These are phyloP conservation scores for Gobionotothen gibberifrons DNA, from an alignment of 2,797 vertebrate species.

Conservation along the genomic window DNA sequence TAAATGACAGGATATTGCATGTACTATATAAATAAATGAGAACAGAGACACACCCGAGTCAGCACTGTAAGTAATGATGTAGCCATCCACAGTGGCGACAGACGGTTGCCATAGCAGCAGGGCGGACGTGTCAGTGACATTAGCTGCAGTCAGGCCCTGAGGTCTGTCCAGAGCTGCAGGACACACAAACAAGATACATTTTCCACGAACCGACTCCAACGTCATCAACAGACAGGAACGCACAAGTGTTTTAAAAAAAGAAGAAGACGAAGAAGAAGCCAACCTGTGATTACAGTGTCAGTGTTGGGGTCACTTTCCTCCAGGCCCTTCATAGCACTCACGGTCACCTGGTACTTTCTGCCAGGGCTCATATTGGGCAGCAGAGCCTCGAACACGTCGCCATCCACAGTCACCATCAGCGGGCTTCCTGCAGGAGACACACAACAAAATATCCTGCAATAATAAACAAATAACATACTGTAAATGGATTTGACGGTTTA, in stretches of 20 bases:
- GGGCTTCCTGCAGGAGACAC: constrained; percentile 81
- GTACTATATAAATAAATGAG: not conserved
- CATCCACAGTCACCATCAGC: constrained; percentile 84
- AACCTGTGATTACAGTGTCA: constrained; percentile 90
- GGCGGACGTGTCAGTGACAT: constrained; percentile 91
- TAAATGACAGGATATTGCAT: not conserved
- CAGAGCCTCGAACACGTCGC: constrained; percentile 81
- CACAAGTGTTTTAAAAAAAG: not conserved
- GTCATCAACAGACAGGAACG: not conserved
- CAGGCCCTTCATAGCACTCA: constrained; percentile 90
- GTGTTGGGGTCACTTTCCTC: constrained; percentile 93
- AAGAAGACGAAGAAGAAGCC: not conserved
- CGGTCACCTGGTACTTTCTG: constrained; percentile 87
- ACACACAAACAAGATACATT: constrained; percentile 24
- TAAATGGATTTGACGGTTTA: no score
- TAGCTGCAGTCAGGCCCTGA: constrained; percentile 84
- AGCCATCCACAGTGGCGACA: constrained; percentile 90
- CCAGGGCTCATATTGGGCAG: constrained; percentile 88
- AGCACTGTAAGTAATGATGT: constrained; percentile 88
- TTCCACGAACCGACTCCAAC: not conserved
- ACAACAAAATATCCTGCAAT: not conserved
- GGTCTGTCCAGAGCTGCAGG: constrained; percentile 90
- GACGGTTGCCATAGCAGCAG: constrained; percentile 93
- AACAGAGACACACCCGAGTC: constrained; percentile 81
- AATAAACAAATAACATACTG: no score